A percentile compares a stretch with the other conserved stretches of the same genome.
Conservation (phyloP, 2,888 invertebrate genomes). For the Yponomeuta plumbellus region DNA sequence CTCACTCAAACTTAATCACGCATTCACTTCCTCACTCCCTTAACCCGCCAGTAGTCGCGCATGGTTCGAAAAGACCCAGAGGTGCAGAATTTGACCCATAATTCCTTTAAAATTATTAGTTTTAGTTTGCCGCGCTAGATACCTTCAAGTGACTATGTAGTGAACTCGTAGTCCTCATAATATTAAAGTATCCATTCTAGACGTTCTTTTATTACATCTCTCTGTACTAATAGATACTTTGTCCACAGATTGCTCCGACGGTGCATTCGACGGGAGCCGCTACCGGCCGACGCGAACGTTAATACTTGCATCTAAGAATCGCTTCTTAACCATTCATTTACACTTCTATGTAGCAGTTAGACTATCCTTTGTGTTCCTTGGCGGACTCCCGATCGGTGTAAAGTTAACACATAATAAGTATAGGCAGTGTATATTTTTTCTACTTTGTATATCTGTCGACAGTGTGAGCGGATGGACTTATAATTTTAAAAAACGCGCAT, state of each 20-base stretch:
- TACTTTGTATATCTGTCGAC: conserved; percentile 65
- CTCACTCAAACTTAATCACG: too few relatives aligned
- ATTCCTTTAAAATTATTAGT: too few relatives aligned
- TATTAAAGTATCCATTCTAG: too few relatives aligned
- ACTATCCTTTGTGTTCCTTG: conserved; percentile 8
- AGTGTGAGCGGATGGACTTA: conserved; percentile 42
- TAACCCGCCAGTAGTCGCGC: too few relatives aligned
- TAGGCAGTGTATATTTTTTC: conserved; percentile 69
- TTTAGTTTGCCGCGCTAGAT: too few relatives aligned
- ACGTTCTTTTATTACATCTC: background rate
- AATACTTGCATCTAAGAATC: conserved; percentile 6
- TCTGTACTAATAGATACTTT: background rate
- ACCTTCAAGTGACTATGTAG: too few relatives aligned
- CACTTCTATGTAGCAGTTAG: conserved; percentile 21
- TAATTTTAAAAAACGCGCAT: conserved; percentile 35
- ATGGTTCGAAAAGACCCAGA: too few relatives aligned
- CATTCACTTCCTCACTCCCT: too few relatives aligned
- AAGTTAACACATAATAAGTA: conserved; percentile 35
- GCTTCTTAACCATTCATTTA: conserved; percentile 26
- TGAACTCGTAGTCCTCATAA: too few relatives aligned
- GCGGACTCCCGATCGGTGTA: conserved; percentile 37
- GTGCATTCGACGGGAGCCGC: background rate
- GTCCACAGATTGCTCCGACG: background rate
- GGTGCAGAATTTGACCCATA: too few relatives aligned
- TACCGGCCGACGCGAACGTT: background rate